Base-by-base conservation (phyloP, 2,797 vertebrate species). In the Sebastes hopkinsi region DNA sequence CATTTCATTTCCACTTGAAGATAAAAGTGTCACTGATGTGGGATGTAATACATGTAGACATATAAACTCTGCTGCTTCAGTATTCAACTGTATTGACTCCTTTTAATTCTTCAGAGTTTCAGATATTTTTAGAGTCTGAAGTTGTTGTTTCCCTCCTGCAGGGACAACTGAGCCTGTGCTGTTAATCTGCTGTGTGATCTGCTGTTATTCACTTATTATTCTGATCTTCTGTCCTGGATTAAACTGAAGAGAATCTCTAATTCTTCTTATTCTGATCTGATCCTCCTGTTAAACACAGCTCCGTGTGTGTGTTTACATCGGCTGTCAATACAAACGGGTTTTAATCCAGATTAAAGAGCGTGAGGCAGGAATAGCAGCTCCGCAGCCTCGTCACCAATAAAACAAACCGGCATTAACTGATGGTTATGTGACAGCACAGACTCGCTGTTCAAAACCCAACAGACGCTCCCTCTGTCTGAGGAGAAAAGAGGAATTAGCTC, bases 301-400 rank as follows among this genome's bases (percentile, higher is more conserved):
- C 29, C 13, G 13, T 16, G 34, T 52, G 34, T 52, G 34, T 80
- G 79, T 81, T 84, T 77, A 82, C 86, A 88, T 84, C 75, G 64
- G 61, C 30, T 52, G 36, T 68, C 71, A 77, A 25, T 54, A 61
- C 67, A 82, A 83, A 82, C 81, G 58, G 70, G 46, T 56, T 84
- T 73, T 88, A 81, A 87, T 84, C 86, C 81, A 79, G 86, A 92
- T 90, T 87, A 89, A 14, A 69, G 32, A 13, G 70, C 25, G 32
- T 38, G 71, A 29, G 77, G 78, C 81, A 69, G 75, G 77, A 84
- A 86, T 70, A 84, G 85, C 50, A 70, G 66, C 77, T 79, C 65
- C 0, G 59, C 23, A 4, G 46, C 67, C 11, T 55, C 18, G 14
- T 55, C 81, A 60, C 42, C 66, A 60, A 34, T 71, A 60, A 62